These are phyloP conservation scores for Cetonia aurata DNA, from an alignment of 2,888 invertebrate genomes.

Conservation along the genomic window DNA sequence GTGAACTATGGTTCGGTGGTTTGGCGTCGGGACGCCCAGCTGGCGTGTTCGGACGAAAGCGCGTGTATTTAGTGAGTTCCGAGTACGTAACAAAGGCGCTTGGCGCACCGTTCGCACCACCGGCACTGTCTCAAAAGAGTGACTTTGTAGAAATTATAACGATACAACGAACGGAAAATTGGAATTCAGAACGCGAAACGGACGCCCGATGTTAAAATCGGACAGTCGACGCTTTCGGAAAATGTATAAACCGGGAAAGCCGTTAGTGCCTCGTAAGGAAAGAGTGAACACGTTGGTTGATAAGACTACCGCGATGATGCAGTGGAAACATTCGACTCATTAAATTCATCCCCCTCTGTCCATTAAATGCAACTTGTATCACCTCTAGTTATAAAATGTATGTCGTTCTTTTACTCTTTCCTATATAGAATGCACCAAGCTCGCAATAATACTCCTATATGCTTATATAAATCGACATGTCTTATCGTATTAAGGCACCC, in stretches of 20 bases:
- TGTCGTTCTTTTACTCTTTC: slow-evolving; percentile 15
- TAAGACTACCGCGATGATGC: slow-evolving; percentile 10
- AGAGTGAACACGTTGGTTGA: slow-evolving; percentile 20
- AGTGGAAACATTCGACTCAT: slow-evolving; percentile 30
- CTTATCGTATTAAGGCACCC: no score
- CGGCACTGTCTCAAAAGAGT: slow-evolving; percentile 16
- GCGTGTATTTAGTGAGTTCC: slow-evolving; percentile 25
- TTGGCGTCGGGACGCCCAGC: slow-evolving; percentile 38
- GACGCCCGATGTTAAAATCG: slow-evolving; percentile 11
- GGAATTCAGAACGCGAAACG: slow-evolving; percentile 16
- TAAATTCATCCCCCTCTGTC: slow-evolving; percentile 6
- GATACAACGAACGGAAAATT: neutral
- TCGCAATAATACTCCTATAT: neutral
- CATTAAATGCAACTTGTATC: slow-evolving; percentile 2
- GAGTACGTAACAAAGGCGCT: slow-evolving; percentile 10
- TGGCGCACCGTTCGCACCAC: slow-evolving; percentile 16
- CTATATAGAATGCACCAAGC: neutral
- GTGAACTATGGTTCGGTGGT: slow-evolving; percentile 39
- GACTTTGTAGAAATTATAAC: neutral
- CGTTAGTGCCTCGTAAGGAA: slow-evolving; percentile 25
- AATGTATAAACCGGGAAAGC: slow-evolving; percentile 14
- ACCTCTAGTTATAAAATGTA: slow-evolving; percentile 19
- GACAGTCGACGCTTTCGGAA: slow-evolving; percentile 11
- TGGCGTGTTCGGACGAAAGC: slow-evolving; percentile 23
- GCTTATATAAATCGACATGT: no score